Conservation (phyloP, 2,113 vertebrate genomes). For the Natator depressus region DNA sequence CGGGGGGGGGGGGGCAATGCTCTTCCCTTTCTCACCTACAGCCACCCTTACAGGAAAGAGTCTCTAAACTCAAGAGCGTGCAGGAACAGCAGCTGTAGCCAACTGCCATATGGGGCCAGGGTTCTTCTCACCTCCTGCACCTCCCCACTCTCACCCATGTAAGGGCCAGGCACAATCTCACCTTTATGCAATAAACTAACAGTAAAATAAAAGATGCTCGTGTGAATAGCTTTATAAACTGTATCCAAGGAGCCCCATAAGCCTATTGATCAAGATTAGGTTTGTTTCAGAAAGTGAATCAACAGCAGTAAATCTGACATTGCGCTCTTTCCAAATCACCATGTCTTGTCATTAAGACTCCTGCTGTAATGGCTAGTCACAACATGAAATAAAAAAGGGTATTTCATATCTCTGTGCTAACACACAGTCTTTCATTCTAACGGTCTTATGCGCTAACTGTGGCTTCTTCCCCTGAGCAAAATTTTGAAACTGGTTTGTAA, state of each 20-base stretch:
- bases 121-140: too few species aligned
- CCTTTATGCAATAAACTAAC: neutral
- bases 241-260: constrained; percentile 22
- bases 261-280: constrained; percentile 59
- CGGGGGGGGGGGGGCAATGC: neutral
- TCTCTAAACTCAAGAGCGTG: rapidly evolving
- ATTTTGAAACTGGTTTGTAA: neutral
- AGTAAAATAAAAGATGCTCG: neutral
- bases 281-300: constrained; percentile 47
- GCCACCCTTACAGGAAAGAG: neutral
- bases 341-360: neutral
- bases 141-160: rapidly evolving
- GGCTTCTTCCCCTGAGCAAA: neutral
- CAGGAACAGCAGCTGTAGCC: neutral
- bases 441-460: neutral
- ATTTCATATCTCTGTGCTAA: neutral
- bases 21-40: rapidly evolving
- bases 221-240: constrained; percentile 52
- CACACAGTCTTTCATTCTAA: neutral
- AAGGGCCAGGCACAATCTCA: neutral
- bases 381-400: neutral
- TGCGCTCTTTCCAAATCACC: constrained; percentile 42
- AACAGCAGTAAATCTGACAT: constrained; percentile 58
- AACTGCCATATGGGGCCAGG: neutral
- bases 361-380: neutral